These are phyloP conservation scores for Antigone vipio DNA, from an alignment of 2,113 vertebrate genomes.

Conservation along the genomic window DNA sequence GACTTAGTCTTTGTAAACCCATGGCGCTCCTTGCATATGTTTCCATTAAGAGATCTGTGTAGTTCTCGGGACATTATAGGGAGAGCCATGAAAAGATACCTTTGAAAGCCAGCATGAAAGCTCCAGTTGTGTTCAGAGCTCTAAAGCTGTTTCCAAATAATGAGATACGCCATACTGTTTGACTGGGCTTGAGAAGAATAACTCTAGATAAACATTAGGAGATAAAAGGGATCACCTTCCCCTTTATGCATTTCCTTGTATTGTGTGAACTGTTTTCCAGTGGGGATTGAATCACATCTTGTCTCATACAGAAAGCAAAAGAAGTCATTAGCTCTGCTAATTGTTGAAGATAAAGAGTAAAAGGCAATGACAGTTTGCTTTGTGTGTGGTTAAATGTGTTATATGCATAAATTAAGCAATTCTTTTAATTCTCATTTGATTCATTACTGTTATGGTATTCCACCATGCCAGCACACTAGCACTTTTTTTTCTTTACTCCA, in stretches of 20 bases:
- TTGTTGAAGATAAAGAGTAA: constrained; percentile 20
- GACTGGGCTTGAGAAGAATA: neutral
- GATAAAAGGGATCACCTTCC: constrained; percentile 11
- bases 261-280: constrained; percentile 11
- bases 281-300: constrained; percentile 1
- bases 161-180: neutral
- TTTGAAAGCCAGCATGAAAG: constrained; percentile 44
- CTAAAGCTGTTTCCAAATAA: constrained; percentile 6
- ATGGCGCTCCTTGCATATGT: neutral
- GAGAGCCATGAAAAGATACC: neutral
- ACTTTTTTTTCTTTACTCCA: neutral
- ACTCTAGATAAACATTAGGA: constrained; percentile 6
- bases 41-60: neutral
- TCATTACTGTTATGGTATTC: neutral
- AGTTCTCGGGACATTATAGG: neutral
- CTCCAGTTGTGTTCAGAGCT: neutral
- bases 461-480: neutral
- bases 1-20: neutral
- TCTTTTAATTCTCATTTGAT: neutral
- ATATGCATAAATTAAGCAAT: neutral
- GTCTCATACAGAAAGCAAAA: neutral
- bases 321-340: constrained; percentile 39
- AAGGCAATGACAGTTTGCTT: neutral
- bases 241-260: constrained; percentile 18
- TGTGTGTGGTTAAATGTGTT: neutral